These are phyloP conservation scores for Gila orcuttii DNA, from an alignment of 2,113 vertebrate genomes.

Conservation along the genomic window DNA sequence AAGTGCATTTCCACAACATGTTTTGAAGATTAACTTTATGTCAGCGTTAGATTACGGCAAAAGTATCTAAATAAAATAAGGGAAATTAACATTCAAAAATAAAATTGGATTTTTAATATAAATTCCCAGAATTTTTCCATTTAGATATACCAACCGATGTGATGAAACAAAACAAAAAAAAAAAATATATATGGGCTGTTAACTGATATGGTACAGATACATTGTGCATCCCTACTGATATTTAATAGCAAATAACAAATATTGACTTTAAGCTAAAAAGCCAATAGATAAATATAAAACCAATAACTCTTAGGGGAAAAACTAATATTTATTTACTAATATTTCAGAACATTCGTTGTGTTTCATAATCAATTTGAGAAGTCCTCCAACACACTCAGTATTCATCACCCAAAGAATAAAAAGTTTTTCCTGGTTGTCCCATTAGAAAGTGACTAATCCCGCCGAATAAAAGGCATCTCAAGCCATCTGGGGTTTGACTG, in stretches of 20 bases:
- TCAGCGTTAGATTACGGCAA: too few species aligned
- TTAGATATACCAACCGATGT: too few species aligned
- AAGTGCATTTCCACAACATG: too few species aligned
- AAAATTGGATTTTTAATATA: not conserved
- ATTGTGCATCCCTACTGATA: not conserved
- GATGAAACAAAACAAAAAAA: too few species aligned
- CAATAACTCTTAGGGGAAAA: not conserved
- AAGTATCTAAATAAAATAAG: too few species aligned
- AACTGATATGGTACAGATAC: not conserved
- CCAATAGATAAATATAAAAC: not conserved
- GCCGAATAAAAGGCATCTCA: conserved; percentile 11
- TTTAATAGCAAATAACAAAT: not conserved
- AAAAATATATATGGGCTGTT: not conserved
- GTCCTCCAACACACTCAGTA: not conserved
- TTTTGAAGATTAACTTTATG: too few species aligned
- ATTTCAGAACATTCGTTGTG: not conserved
- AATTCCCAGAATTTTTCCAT: not conserved
- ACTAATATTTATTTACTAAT: not conserved
- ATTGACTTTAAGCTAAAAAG: not conserved
- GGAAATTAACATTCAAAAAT: too few species aligned
- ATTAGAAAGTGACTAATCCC: conserved; percentile 21
- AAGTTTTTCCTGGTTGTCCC: not conserved
- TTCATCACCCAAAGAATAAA: conserved; percentile 1
- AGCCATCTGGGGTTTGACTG: conserved; percentile 24
- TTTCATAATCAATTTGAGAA: not conserved